Evolutionary conservation across 2,888 invertebrate genomes (phyloP).

Genomic region (Formica aserva): DNA sequence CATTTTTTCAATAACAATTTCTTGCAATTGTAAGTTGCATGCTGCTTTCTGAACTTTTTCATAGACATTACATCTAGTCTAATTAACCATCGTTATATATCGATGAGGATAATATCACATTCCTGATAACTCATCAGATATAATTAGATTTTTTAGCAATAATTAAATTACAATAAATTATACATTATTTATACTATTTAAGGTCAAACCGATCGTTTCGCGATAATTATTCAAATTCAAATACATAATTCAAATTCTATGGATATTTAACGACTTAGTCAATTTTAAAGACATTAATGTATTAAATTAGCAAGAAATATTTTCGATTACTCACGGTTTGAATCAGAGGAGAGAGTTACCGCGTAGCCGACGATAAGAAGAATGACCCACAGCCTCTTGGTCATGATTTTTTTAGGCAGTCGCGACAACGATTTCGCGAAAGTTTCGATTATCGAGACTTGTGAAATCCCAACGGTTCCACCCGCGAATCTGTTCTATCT

Average conservation of each 20-base stretch:
- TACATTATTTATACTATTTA: neutral
- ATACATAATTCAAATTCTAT: neutral
- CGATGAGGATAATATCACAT: no score
- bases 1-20: neutral
- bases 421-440: neutral
- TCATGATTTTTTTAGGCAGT: slow-evolving; percentile 12
- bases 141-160: neutral
- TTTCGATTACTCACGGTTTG: slow-evolving; percentile 67
- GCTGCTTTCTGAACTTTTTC: neutral
- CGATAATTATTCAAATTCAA: slow-evolving; percentile 2
- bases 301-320: neutral
- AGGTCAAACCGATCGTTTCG: no score
- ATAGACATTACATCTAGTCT: no score
- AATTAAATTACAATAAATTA: neutral
- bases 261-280: neutral
- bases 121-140: no score
- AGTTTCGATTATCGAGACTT: neutral
- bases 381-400: neutral
- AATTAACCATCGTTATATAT: neutral
- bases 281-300: neutral
- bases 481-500: neutral
- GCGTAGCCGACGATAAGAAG: slow-evolving; percentile 32
- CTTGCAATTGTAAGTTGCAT: neutral
- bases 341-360: slow-evolving; percentile 57
- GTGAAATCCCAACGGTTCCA: neutral